Conservation (phyloP, 37 sponge, comb jelly and placozoan genomes). For the Petrosia ficiformis region DNA sequence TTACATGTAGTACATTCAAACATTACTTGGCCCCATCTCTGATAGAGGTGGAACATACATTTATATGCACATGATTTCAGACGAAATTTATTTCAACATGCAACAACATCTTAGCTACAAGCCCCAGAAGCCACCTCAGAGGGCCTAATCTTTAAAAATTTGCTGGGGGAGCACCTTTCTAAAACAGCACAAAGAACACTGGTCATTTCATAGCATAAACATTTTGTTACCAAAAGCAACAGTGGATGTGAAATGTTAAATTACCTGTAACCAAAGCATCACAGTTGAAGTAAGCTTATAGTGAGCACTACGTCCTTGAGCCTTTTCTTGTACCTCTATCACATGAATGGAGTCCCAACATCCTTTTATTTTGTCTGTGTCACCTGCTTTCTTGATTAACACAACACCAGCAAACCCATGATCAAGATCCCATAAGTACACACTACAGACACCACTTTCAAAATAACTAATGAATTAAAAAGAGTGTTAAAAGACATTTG, state of each 20-base stretch:
- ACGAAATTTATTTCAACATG: too few relatives aligned
- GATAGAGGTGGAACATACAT: too few relatives aligned
- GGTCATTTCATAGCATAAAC: neutral
- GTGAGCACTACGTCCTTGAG: constrained; percentile 83
- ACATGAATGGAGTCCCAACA: constrained; percentile 99
- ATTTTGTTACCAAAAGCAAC: neutral
- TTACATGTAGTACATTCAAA: too few relatives aligned
- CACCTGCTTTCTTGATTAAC: constrained; percentile 95
- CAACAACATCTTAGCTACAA: too few relatives aligned
- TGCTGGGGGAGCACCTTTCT: too few relatives aligned
- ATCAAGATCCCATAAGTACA: constrained; percentile 97
- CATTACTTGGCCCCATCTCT: too few relatives aligned
- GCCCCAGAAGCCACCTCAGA: too few relatives aligned
- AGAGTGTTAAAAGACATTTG: neutral
- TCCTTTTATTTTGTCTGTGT: constrained; percentile 90
- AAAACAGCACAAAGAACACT: too few relatives aligned
- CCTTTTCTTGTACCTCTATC: constrained; percentile 93
- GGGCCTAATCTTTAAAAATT: too few relatives aligned
- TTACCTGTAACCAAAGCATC: constrained; percentile 91
- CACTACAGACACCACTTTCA: constrained; percentile 93
- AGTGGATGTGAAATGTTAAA: neutral
- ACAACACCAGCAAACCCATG: constrained; percentile 94
- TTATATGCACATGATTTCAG: too few relatives aligned
- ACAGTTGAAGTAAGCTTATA: constrained; percentile 98
- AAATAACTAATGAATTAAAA: constrained; percentile 65